Evolutionary conservation across 64 coral and sea anemone genomes (phyloP), one percentile per base, ranked within the genome.

Genomic region (Catalaphyllia jardinei): DNA sequence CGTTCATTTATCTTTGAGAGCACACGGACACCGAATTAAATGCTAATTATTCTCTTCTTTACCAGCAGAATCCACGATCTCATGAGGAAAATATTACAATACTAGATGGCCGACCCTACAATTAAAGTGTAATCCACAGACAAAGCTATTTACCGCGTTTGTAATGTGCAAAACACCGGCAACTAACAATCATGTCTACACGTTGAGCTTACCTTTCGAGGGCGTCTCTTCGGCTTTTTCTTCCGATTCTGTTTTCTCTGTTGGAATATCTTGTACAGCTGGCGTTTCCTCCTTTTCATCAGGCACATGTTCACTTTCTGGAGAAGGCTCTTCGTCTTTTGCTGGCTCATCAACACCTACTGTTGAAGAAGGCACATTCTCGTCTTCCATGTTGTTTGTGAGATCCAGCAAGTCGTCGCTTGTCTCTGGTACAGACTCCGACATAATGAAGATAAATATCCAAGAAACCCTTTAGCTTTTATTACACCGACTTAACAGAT

Each of bases 311-410:
- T 63, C 38, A 28, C 82, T 83, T 54, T 89, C 79, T 85, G 79
- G 92, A 18, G 79, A 88, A 59, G 92, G 75, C 15, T 57, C 51
- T 5, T 80, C 80, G 22, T 93, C 92, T 84, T 93, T 93, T 62
- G 39, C 46, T 29, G 78, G 46, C 67, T 93, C 92, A 71, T 85
- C 87, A 28, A 71, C 51, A 9, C 22, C 12, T 17, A 87, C 60
- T 65, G 87, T 89, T n/a, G 92, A 85, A 15, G 92, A 93, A 83
- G 92, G 77, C 65, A 93, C 79, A 77, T 87, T 39, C 75, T 89
- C 87, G 10, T 64, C 78, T 75, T 88, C 79, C 24, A 52, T 31
- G 38, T 72, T 71, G 39, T 28, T 67, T 82, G 27, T 16, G 17
- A 61, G 38, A 89, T 81, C 71, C 19, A 91, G 31, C 79, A 83